Evolutionary conservation across 2,888 invertebrate species (phyloP).

Genomic region (Adelognathus sp.): DNA sequence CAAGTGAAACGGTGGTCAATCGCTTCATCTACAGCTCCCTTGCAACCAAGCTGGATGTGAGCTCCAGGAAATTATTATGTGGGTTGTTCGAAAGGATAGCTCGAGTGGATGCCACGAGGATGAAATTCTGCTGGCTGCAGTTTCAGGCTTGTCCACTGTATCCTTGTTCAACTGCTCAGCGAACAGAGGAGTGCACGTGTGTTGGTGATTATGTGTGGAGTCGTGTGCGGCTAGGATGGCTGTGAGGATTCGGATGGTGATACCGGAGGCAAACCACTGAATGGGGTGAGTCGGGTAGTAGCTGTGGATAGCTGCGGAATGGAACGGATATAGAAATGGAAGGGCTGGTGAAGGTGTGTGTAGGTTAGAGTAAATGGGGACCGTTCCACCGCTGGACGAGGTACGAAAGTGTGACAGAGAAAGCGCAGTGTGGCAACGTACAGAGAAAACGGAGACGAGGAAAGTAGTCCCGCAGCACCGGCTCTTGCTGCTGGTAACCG

Average conservation of each 20-base stretch:
- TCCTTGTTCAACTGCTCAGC: neutral
- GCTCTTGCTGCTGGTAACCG: conserved; percentile 20
- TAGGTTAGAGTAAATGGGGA: conserved; percentile 23
- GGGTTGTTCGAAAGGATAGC: conserved; percentile 1
- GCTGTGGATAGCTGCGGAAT: conserved; percentile 36
- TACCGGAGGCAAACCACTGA: conserved; percentile 19
- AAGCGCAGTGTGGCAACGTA: conserved; percentile 14
- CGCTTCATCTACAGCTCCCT: too few species aligned
- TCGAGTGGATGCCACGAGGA: conserved; percentile 6
- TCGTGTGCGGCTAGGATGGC: neutral
- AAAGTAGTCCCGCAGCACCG: conserved; percentile 41
- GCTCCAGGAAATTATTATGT: conserved; percentile 13
- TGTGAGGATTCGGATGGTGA: conserved; percentile 2
- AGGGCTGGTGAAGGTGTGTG: conserved; percentile 1
- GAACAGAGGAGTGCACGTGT: neutral
- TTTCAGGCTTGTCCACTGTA: conserved; percentile 3
- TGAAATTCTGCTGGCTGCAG: neutral
- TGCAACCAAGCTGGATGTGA: neutral
- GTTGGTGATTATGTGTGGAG: neutral
- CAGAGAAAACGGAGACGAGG: conserved; percentile 43
- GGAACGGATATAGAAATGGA: conserved; percentile 48
- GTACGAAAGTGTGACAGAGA: conserved; percentile 19
- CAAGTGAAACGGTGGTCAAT: neutral
- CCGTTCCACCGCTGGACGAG: neutral
- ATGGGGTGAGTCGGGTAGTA: conserved; percentile 12